phyloP scores from a whole-genome alignment of 2,113 vertebrate genomes.

The Puma concolor region DNA sequence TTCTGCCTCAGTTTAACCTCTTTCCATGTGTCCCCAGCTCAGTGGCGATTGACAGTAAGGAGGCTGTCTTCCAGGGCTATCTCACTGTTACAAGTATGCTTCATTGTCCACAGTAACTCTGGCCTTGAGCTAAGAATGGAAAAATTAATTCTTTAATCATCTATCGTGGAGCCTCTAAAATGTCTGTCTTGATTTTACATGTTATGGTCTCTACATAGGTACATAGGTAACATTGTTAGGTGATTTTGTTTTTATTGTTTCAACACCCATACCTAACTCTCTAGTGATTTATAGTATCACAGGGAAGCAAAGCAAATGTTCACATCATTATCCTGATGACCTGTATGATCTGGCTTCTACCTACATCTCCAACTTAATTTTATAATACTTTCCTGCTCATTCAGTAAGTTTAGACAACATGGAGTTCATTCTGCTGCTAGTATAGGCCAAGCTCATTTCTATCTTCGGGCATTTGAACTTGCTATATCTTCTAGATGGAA shows the following conservation, averaged over 20 bases:
- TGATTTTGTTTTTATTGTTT: conserved; percentile 35
- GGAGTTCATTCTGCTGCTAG: neutral
- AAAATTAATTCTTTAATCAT: neutral
- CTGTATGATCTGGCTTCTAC: neutral
- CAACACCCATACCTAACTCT: neutral
- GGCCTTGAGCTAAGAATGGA: conserved; percentile 7
- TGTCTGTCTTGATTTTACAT: neutral
- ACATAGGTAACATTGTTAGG: neutral
- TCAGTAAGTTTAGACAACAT: neutral
- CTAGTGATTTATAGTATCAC: neutral
- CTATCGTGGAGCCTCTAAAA: conserved; percentile 13
- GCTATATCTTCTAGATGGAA: neutral
- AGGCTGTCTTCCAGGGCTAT: neutral
- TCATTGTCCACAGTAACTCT: neutral
- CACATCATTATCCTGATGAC: neutral
- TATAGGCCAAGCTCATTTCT: neutral
- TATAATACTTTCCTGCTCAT: neutral
- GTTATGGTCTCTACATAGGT: neutral
- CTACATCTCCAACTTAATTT: neutral
- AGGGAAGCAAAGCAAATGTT: neutral
- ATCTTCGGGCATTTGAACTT: neutral
- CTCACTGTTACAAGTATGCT: neutral
- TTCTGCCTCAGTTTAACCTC: neutral
- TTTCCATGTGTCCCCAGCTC: neutral
- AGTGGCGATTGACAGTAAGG: neutral